These are phyloP conservation scores for Hiodon tergisus DNA, from an alignment of 2,113 vertebrate genomes.

Conservation along the genomic window DNA sequence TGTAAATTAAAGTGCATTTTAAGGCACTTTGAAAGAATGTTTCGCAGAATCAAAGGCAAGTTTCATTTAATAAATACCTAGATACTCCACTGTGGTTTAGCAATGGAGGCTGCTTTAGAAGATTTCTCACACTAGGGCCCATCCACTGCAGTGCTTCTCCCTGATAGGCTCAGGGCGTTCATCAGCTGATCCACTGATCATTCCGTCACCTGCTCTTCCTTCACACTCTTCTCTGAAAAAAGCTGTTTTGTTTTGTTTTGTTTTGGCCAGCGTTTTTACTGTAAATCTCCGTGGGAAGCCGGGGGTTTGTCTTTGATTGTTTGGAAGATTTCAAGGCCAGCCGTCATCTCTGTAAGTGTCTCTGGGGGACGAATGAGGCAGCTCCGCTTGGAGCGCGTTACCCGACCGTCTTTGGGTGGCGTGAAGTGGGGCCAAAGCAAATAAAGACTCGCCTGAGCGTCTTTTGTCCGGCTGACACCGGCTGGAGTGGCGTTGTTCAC, in stretches of 20 bases:
- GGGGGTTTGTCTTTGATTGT: constrained; percentile 44
- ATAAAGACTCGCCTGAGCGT: constrained; percentile 65
- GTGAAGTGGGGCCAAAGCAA: constrained; percentile 58
- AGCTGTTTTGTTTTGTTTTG: constrained; percentile 40
- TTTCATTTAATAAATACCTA: too few relatives aligned
- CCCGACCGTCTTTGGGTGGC: constrained; percentile 25
- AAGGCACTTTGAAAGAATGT: too few relatives aligned
- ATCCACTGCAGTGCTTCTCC: too few relatives aligned
- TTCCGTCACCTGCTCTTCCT: neutral
- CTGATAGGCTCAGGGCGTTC: neutral
- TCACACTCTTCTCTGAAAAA: constrained; percentile 29
- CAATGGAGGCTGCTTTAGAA: too few relatives aligned
- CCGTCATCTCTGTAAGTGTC: constrained; percentile 56
- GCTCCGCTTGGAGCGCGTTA: constrained; percentile 49
- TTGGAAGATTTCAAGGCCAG: constrained; percentile 59
- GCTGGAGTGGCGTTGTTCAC: constrained; percentile 28
- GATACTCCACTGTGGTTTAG: too few relatives aligned
- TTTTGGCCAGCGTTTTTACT: constrained; percentile 52
- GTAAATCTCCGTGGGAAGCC: constrained; percentile 72
- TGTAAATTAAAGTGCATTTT: neutral
- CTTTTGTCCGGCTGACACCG: constrained; percentile 62
- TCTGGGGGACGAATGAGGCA: constrained; percentile 40
- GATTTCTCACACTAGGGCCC: too few relatives aligned
- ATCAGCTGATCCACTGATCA: constrained; percentile 54
- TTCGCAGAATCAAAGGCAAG: too few relatives aligned